A percentile compares a stretch with the other conserved stretches of the same genome.
These are phyloP conservation scores for Cheilosia vulpina DNA, from an alignment of 2,888 invertebrate species.

Conservation along the genomic window DNA sequence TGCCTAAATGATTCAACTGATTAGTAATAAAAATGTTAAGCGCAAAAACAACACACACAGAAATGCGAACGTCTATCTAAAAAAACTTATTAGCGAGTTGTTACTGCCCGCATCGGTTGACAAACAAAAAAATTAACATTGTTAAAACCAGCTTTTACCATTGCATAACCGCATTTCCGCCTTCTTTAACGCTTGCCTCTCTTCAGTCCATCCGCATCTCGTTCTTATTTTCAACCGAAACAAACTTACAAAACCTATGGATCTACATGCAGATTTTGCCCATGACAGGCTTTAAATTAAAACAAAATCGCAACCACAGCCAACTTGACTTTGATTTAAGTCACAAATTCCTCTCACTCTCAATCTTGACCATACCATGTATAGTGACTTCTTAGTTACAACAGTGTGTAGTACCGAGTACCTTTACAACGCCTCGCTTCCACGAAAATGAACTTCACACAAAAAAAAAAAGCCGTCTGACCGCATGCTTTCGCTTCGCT, in stretches of 20 bases:
- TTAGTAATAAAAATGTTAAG: slow-evolving; percentile 30
- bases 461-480: slow-evolving; percentile 47
- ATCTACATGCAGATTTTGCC: slow-evolving; percentile 36
- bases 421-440: slow-evolving; percentile 46
- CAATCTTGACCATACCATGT: not conserved
- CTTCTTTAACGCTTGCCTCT: slow-evolving; percentile 14
- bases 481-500: slow-evolving; percentile 66
- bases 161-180: slow-evolving; percentile 70
- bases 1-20: slow-evolving; percentile 36
- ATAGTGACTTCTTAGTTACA: slow-evolving; percentile 14
- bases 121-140: not conserved
- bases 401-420: not conserved
- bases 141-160: slow-evolving; percentile 39
- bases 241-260: not conserved
- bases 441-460: slow-evolving; percentile 36
- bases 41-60: not conserved
- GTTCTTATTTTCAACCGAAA: slow-evolving; percentile 1
- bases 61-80: not conserved
- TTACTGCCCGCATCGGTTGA: slow-evolving; percentile 53
- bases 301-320: slow-evolving; percentile 7
- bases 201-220: not conserved
- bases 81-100: slow-evolving; percentile 13
- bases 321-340: slow-evolving; percentile 48
- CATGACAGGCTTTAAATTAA: slow-evolving; percentile 16
- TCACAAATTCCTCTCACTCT: slow-evolving; percentile 23